Conservation (phyloP, 2,113 vertebrate species). For the Dicrurus megarhynchus region DNA sequence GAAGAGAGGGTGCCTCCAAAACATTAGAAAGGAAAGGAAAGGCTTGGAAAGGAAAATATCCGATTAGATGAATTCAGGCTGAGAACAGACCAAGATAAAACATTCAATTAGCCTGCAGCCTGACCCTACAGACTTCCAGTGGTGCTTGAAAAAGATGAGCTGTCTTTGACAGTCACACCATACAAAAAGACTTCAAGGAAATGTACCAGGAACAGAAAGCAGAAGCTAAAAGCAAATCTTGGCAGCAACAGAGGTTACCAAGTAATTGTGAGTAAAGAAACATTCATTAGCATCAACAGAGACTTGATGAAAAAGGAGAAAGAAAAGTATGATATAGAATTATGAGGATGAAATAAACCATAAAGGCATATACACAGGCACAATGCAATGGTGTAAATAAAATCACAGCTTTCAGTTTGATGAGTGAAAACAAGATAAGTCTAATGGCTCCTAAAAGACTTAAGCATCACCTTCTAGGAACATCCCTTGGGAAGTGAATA, state of each 20-base stretch:
- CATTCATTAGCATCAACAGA: not conserved
- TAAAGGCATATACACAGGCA: not conserved
- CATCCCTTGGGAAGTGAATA: not conserved
- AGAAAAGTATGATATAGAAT: not conserved
- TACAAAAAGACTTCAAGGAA: not conserved
- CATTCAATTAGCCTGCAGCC: constrained; percentile 61
- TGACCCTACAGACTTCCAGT: constrained; percentile 48
- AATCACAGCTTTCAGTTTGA: not conserved
- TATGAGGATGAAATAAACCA: not conserved
- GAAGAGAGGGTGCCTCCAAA: constrained; percentile 9
- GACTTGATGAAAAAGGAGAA: not conserved
- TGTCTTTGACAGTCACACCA: constrained; percentile 36
- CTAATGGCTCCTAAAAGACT: not conserved
- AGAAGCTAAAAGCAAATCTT: constrained; percentile 34
- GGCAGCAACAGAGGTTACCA: not conserved
- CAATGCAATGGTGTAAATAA: not conserved
- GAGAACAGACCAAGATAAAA: constrained; percentile 45
- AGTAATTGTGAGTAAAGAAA: not conserved
- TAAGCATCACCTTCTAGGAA: not conserved
- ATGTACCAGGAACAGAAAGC: not conserved
- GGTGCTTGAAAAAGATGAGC: not conserved
- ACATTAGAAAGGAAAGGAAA: not conserved
- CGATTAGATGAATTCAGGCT: not conserved
- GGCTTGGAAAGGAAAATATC: constrained; percentile 24
- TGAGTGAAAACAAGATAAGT: not conserved